A percentile compares a stretch with the other conserved stretches of the same genome.
Evolutionary conservation across 2,113 vertebrate species (phyloP).

Genomic region (Motacilla tschutschensis): DNA sequence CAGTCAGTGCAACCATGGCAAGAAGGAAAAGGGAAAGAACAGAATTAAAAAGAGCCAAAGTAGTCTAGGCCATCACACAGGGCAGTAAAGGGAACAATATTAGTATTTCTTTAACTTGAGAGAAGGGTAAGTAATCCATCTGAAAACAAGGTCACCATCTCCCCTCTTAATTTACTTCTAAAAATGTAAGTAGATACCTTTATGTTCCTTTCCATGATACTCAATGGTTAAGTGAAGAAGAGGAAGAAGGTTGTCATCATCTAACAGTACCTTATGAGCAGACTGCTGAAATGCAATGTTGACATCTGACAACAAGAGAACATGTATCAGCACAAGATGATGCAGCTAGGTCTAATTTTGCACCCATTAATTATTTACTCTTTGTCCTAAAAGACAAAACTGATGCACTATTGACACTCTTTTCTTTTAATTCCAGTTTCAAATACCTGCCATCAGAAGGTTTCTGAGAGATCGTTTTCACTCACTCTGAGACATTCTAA

Average conservation of each 20-base stretch:
- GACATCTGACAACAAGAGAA: slow-evolving; percentile 78
- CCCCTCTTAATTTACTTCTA: background rate
- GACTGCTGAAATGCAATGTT: slow-evolving; percentile 97
- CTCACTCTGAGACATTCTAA: background rate
- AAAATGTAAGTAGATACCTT: slow-evolving; percentile 77
- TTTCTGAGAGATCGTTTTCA: background rate
- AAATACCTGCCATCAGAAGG: background rate
- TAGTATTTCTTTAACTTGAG: background rate
- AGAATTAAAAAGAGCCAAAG: background rate
- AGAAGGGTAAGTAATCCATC: background rate
- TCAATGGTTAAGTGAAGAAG: slow-evolving; percentile 93
- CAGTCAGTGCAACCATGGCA: background rate
- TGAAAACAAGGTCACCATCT: background rate
- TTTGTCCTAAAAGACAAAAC: background rate
- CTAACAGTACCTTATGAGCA: slow-evolving; percentile 92
- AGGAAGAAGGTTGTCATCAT: slow-evolving; percentile 95
- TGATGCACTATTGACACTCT: background rate
- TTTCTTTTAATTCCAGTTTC: background rate
- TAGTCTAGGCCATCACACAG: background rate
- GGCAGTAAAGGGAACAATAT: background rate
- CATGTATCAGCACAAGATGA: background rate
- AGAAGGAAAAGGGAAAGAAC: background rate
- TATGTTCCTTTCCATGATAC: slow-evolving; percentile 91
- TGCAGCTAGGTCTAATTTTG: background rate
- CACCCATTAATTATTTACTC: background rate